Evolutionary conservation across 2,888 invertebrate genomes (phyloP).

Genomic region (Aethes cnicana): DNA sequence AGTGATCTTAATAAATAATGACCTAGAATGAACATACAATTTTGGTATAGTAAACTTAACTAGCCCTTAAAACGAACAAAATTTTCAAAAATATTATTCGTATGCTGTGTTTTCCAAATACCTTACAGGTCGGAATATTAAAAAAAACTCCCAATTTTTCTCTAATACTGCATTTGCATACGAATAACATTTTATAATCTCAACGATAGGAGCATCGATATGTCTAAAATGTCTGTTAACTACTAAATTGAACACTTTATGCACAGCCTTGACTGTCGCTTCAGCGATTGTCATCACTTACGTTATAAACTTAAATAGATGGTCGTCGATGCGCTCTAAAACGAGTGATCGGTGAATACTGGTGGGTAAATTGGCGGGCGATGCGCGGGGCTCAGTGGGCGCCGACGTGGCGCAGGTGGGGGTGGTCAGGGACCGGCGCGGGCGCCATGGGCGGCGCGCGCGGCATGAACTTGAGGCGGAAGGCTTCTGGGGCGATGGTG

Average conservation of each 20-base stretch:
- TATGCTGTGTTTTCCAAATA: conserved; percentile 56
- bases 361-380: conserved; percentile 65
- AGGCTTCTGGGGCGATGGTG: conserved; percentile 92
- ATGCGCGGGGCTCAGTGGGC: conserved; percentile 51
- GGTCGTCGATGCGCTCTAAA: conserved; percentile 80
- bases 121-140: conserved; percentile 55
- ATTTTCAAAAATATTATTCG: conserved; percentile 45
- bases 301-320: conserved; percentile 68
- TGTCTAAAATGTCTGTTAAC: conserved; percentile 64
- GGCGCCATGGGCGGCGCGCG: conserved; percentile 58
- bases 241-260: conserved; percentile 79
- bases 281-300: conserved; percentile 69
- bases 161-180: conserved; percentile 71
- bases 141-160: conserved; percentile 37
- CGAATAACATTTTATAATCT: conserved; percentile 65
- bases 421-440: conserved; percentile 59
- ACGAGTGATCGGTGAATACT: conserved; percentile 81
- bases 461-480: conserved; percentile 86
- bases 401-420: conserved; percentile 69
- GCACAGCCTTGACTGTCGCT: conserved; percentile 78
- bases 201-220: conserved; percentile 75
- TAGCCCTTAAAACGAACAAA: conserved; percentile 47
- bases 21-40: conserved; percentile 70
- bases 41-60: conserved; percentile 77
- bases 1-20: conserved; percentile 77